Conservation (phyloP, 2,113 vertebrate genomes). For the Callipepla squamata region DNA sequence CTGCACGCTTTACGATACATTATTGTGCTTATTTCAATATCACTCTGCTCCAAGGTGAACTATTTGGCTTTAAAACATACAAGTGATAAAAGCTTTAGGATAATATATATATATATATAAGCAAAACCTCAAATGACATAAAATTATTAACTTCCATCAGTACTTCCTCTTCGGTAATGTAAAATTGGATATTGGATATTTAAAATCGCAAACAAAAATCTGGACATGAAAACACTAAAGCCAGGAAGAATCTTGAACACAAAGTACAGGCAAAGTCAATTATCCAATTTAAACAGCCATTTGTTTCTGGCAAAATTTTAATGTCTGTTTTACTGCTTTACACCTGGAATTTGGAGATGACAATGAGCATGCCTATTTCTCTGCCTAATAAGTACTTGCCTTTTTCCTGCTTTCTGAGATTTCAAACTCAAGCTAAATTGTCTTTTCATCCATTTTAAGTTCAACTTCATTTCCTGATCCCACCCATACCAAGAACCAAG, state of each 20-base stretch:
- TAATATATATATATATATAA: not conserved
- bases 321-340: not conserved
- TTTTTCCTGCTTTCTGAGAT: not conserved
- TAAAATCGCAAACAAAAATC: not conserved
- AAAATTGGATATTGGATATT: not conserved
- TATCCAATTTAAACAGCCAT: not conserved
- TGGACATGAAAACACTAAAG: not conserved
- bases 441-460: not conserved
- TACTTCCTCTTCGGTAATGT: not conserved
- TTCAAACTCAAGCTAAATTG: not conserved
- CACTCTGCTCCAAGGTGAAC: not conserved
- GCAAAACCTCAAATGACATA: not conserved
- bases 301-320: not conserved
- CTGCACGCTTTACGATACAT: constrained; percentile 1
- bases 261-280: not conserved
- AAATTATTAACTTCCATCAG: not conserved
- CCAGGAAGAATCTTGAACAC: not conserved
- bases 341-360: not conserved
- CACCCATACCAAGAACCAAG: not conserved
- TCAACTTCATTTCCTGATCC: not conserved
- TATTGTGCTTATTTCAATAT: constrained; percentile 26
- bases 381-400: not conserved
- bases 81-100: not conserved
- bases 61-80: constrained; percentile 1
- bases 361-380: not conserved